phyloP scores from a whole-genome alignment of 2,797 vertebrate species.

The Clarias laeviceps region DNA sequence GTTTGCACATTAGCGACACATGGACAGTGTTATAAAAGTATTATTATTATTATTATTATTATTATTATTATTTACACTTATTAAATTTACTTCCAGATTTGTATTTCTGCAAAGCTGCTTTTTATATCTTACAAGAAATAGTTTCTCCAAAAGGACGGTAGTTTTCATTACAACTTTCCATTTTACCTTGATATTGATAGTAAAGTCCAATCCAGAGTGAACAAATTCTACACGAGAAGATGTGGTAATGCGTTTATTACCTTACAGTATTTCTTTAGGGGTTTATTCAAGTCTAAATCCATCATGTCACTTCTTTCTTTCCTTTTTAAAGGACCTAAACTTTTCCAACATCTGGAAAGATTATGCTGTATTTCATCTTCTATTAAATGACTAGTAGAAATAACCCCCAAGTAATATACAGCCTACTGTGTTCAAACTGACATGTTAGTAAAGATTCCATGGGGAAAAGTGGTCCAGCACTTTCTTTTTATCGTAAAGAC shows the following conservation, averaged over 20 bases:
- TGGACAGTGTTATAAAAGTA: too few species aligned
- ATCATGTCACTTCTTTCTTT: not conserved
- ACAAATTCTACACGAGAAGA: not conserved
- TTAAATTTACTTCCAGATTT: too few species aligned
- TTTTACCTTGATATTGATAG: not conserved
- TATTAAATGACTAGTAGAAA: conserved; percentile 2
- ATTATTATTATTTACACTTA: too few species aligned
- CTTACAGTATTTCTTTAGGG: not conserved
- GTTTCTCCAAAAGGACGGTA: not conserved
- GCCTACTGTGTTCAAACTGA: not conserved
- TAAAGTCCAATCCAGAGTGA: not conserved
- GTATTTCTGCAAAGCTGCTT: too few species aligned
- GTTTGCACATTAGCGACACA: too few species aligned
- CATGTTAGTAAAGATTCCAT: not conserved
- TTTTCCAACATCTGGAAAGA: conserved; percentile 4
- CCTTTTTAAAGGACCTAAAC: not conserved
- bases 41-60: too few species aligned
- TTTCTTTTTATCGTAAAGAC: not conserved
- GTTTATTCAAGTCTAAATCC: not conserved
- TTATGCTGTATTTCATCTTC: not conserved
- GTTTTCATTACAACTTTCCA: not conserved
- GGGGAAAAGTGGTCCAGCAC: not conserved
- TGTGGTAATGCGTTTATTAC: not conserved
- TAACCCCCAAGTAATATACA: not conserved
- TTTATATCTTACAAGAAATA: not conserved